Percentiles rank a stretch among this genome's conserved stretches.
phyloP scores from a whole-genome alignment of 2,888 invertebrate genomes.

The Xiphydria camelus region DNA sequence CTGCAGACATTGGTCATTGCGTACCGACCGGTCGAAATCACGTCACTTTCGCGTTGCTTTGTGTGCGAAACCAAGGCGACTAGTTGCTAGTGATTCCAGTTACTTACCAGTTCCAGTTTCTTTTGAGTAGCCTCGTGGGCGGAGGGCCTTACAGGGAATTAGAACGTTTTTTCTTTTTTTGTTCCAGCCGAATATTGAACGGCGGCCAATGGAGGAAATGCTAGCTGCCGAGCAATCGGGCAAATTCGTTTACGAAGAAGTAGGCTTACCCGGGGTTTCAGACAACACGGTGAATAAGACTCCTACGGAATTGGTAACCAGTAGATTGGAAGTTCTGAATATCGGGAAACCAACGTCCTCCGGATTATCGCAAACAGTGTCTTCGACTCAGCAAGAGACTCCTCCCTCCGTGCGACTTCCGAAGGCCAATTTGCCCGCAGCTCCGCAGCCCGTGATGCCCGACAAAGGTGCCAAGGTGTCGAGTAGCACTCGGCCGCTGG shows the following conservation, averaged over 20 bases:
- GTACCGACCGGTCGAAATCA: no score
- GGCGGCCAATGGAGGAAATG: slow-evolving; percentile 75
- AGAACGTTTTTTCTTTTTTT: no score
- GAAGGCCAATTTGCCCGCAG: slow-evolving; percentile 10
- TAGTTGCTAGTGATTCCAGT: no score
- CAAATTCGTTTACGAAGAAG: slow-evolving; percentile 53
- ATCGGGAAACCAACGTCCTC: slow-evolving; percentile 22
- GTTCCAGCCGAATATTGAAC: slow-evolving; percentile 66
- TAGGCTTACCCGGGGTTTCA: slow-evolving; percentile 15
- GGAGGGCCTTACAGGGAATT: no score
- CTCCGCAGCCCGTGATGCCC: slow-evolving; percentile 15
- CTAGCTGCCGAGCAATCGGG: slow-evolving; percentile 63
- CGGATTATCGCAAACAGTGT: neutral
- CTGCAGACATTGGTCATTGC: no score
- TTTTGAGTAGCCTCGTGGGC: no score
- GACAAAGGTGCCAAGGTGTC: slow-evolving; percentile 36
- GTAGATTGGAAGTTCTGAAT: slow-evolving; percentile 40
- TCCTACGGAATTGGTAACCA: slow-evolving; percentile 29
- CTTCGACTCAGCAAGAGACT: slow-evolving; percentile 8
- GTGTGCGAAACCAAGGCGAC: no score
- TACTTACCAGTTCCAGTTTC: no score
- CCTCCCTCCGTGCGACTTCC: slow-evolving; percentile 15
- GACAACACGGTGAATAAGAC: slow-evolving; percentile 6
- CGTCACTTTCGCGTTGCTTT: no score
- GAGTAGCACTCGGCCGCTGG: slow-evolving; percentile 44